Evolutionary conservation across 92 coral and sea anemone species (phyloP).

Genomic region (Porites lobata): DNA sequence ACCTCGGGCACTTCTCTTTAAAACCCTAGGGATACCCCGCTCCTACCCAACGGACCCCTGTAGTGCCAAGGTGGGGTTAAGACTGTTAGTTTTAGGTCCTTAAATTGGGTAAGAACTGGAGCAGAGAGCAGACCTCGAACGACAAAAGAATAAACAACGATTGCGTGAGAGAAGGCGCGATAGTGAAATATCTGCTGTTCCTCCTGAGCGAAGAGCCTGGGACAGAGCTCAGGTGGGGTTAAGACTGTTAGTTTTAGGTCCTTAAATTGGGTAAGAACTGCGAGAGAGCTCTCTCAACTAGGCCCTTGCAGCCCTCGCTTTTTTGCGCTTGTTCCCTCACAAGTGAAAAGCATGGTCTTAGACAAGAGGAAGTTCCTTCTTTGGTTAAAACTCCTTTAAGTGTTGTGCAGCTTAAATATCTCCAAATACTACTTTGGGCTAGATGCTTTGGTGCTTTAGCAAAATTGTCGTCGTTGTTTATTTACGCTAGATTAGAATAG

Average conservation of each 20-base stretch:
- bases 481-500: too few relatives aligned
- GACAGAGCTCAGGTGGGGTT: conserved; percentile 73
- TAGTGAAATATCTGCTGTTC: conserved; percentile 45
- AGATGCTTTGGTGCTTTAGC: too few relatives aligned
- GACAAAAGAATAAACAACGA: conserved; percentile 94
- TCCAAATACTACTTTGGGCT: too few relatives aligned
- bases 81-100: not conserved
- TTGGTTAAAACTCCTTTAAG: too few relatives aligned
- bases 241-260: not conserved
- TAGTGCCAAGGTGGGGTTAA: conserved; percentile 58
- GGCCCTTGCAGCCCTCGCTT: too few relatives aligned
- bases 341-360: too few relatives aligned
- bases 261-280: too few relatives aligned
- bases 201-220: conserved; percentile 88
- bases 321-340: too few relatives aligned
- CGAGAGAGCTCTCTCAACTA: too few relatives aligned
- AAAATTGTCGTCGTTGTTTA: too few relatives aligned
- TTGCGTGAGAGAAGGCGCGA: conserved; percentile 81
- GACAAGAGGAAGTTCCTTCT: too few relatives aligned
- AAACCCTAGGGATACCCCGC: conserved; percentile 31
- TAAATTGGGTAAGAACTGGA: conserved; percentile 61
- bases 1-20: conserved; percentile 48
- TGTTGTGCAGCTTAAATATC: too few relatives aligned
- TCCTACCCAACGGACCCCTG: conserved; percentile 59
- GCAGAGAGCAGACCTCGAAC: conserved; percentile 93